Evolutionary conservation across 1,140 invertebrate genomes (phyloP).

Genomic region (Ceratoteleas bidentatus): DNA sequence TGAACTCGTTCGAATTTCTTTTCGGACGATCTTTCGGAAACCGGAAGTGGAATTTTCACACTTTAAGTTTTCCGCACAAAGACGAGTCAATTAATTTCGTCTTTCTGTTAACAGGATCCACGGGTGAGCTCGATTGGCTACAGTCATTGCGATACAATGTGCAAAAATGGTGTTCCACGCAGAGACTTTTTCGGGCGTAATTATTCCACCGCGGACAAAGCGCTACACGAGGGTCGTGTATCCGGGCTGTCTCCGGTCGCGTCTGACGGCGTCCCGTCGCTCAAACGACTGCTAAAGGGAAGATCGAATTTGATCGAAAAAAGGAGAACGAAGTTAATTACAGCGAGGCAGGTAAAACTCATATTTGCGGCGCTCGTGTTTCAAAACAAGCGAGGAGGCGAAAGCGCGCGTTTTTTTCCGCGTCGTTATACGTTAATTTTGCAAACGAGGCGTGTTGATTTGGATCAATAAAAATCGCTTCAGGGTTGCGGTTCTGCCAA

Average conservation of each 20-base stretch:
- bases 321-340: slow-evolving; percentile 42
- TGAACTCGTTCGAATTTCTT: not conserved
- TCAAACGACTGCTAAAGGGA: slow-evolving; percentile 34
- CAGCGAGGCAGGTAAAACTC: too few species aligned
- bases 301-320: slow-evolving; percentile 37
- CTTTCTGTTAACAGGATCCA: slow-evolving; percentile 19
- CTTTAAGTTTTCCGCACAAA: not conserved
- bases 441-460: too few species aligned
- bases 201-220: slow-evolving; percentile 33
- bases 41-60: not conserved
- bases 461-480: too few species aligned
- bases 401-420: too few species aligned
- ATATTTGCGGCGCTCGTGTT: not conserved
- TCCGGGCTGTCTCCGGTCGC: slow-evolving; percentile 25
- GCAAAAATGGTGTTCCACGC: slow-evolving; percentile 19
- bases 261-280: slow-evolving; percentile 42
- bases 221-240: slow-evolving; percentile 33
- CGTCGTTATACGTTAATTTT: too few species aligned
- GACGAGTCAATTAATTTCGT: not conserved
- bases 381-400: too few species aligned
- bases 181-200: slow-evolving; percentile 25
- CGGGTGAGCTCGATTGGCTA: slow-evolving; percentile 6
- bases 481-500: too few species aligned
- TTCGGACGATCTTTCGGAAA: too few species aligned
- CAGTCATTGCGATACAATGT: slow-evolving; percentile 28